Evolutionary conservation across 2,113 vertebrate species (phyloP).

Genomic region (Lota lota): DNA sequence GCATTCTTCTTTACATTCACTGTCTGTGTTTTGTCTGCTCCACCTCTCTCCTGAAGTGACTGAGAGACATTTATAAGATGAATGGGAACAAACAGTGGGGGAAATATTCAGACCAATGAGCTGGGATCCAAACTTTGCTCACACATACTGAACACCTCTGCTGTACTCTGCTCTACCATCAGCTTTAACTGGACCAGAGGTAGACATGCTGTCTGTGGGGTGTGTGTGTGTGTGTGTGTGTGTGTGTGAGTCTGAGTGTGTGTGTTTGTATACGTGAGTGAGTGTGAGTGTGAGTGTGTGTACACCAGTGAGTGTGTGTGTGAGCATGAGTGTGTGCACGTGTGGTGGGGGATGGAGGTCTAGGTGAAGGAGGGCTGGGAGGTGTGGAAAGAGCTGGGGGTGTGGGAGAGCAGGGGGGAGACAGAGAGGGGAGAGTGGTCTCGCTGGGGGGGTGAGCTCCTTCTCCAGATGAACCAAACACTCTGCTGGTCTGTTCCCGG

Average conservation of each 20-base stretch:
- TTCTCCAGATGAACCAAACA: slow-evolving; percentile 65
- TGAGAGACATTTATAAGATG: too few species aligned
- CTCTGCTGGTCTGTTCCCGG: slow-evolving; percentile 75
- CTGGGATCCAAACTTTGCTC: neutral
- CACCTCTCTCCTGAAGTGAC: neutral
- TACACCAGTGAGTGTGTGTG: too few species aligned
- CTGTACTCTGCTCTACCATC: neutral
- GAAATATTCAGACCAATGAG: neutral
- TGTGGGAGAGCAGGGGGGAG: slow-evolving; percentile 22
- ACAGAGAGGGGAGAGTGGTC: slow-evolving; percentile 31
- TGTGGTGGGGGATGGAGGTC: slow-evolving; percentile 35
- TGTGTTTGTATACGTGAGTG: too few species aligned
- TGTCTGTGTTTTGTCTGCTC: slow-evolving; percentile 3
- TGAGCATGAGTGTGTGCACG: too few species aligned
- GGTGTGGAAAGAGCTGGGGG: neutral
- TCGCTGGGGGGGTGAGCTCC: slow-evolving; percentile 49
- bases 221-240: too few species aligned
- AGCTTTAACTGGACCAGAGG: slow-evolving; percentile 65
- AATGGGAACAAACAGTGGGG: neutral
- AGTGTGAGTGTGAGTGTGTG: too few species aligned
- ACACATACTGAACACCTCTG: neutral
- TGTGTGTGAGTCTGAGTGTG: too few species aligned
- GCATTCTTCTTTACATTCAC: neutral
- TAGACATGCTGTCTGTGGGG: too few species aligned
- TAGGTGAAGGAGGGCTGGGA: slow-evolving; percentile 4